These are phyloP conservation scores for Trachelus troglodyta DNA, from an alignment of 2,888 invertebrate genomes.

Conservation along the genomic window DNA sequence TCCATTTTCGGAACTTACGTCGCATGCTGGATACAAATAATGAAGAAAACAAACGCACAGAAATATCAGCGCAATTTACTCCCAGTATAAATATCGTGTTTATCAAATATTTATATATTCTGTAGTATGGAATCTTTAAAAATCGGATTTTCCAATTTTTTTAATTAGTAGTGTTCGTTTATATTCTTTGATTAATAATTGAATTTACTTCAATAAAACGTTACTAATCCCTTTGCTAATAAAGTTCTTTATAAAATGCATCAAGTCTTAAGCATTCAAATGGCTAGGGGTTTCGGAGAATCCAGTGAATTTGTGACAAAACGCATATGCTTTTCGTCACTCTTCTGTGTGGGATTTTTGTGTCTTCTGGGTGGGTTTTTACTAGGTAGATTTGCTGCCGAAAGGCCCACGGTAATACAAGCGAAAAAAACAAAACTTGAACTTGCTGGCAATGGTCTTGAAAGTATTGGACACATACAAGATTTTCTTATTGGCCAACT, in stretches of 20 bases:
- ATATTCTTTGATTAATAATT: too few species aligned
- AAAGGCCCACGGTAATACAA: constrained; percentile 55
- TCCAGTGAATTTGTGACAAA: constrained; percentile 66
- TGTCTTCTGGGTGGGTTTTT: constrained; percentile 67
- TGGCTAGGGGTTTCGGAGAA: constrained; percentile 60
- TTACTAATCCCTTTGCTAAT: not conserved
- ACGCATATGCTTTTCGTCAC: constrained; percentile 66
- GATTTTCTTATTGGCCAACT: constrained; percentile 38
- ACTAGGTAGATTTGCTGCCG: constrained; percentile 65
- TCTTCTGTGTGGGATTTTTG: constrained; percentile 67
- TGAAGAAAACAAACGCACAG: not conserved
- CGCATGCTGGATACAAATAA: not conserved
- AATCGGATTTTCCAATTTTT: too few species aligned
- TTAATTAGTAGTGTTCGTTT: too few species aligned
- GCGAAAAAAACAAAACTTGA: constrained; percentile 50
- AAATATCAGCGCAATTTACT: not conserved
- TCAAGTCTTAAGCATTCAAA: constrained; percentile 66
- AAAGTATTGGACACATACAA: constrained; percentile 44
- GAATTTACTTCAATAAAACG: not conserved
- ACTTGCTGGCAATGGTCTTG: constrained; percentile 53
- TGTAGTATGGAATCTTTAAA: not conserved
- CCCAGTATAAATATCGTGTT: not conserved
- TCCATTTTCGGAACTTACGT: not conserved
- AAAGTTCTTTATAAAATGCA: constrained; percentile 57
- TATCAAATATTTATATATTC: not conserved